A percentile compares a stretch with the other conserved stretches of the same genome.
phyloP scores from a whole-genome alignment of 2,113 vertebrate species.

The Rhinichthys klamathensis region DNA sequence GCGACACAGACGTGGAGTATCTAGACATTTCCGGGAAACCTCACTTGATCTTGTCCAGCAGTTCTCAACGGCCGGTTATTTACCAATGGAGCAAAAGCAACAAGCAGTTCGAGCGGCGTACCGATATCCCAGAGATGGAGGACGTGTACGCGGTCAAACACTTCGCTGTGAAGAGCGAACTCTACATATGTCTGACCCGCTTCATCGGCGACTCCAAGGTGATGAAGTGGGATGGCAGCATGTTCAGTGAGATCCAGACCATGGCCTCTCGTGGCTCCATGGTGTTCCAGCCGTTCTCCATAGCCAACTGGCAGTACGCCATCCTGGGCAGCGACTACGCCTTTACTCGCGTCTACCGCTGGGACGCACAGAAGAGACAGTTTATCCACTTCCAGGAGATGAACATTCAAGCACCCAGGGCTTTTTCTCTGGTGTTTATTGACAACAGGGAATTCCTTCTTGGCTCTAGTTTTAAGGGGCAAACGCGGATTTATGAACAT shows the following conservation, averaged over 20 bases:
- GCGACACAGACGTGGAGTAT: constrained; percentile 96
- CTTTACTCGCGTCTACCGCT: constrained; percentile 96
- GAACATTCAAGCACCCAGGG: constrained; percentile 94
- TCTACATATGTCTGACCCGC: constrained; percentile 96
- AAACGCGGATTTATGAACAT: constrained; percentile 96
- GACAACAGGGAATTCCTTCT: constrained; percentile 93
- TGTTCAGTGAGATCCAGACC: constrained; percentile 95
- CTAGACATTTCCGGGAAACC: constrained; percentile 92
- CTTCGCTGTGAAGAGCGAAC: constrained; percentile 89
- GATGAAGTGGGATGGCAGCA: constrained; percentile 96
- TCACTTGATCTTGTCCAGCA: constrained; percentile 95
- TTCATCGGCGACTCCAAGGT: constrained; percentile 99
- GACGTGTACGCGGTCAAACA: constrained; percentile 96
- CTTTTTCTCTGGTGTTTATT: constrained; percentile 91
- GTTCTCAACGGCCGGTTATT: constrained; percentile 94
- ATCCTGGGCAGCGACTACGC: constrained; percentile 98
- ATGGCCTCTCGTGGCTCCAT: constrained; percentile 97
- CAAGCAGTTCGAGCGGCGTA: constrained; percentile 89
- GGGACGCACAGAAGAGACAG: constrained; percentile 89
- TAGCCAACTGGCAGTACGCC: constrained; percentile 94
- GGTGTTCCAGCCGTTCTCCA: constrained; percentile 96
- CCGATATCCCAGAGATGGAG: constrained; percentile 98
- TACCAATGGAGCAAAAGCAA: constrained; percentile 95
- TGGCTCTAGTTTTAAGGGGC: constrained; percentile 98
- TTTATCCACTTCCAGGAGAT: constrained; percentile 97